A percentile compares a stretch with the other conserved stretches of the same genome.
Conservation (phyloP, 2,797 vertebrate species). For the Anolis apletophallus region DNA sequence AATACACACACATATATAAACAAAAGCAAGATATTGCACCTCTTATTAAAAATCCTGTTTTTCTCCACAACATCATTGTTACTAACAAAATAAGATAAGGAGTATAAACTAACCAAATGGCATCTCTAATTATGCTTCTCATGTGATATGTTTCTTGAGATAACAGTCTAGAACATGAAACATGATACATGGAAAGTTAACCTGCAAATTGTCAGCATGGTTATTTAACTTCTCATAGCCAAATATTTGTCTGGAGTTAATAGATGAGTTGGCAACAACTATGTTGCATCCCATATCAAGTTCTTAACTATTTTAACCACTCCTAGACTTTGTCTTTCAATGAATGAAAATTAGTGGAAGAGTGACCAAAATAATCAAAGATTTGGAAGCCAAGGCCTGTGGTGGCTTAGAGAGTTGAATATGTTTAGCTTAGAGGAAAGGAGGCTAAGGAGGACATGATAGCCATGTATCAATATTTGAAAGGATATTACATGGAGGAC, state of each 20-base stretch:
- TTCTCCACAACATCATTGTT: neutral
- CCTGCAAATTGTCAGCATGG: neutral
- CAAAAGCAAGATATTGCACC: neutral
- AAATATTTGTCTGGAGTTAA: neutral
- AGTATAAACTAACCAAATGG: neutral
- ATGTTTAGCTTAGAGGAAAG: too few relatives aligned
- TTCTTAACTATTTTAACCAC: neutral
- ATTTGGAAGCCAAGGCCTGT: too few relatives aligned
- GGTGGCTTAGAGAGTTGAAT: too few relatives aligned
- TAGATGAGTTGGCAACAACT: neutral
- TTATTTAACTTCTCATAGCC: neutral
- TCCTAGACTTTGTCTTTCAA: neutral
- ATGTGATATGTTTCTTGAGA: neutral
- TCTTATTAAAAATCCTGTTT: fast-evolving
- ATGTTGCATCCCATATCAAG: neutral
- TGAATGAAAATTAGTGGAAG: neutral
- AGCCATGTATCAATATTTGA: too few relatives aligned
- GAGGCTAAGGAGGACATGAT: too few relatives aligned
- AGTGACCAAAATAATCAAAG: too few relatives aligned
- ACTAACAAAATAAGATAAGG: neutral
- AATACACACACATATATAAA: neutral
- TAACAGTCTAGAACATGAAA: neutral
- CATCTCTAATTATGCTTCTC: neutral
- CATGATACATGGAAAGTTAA: neutral
- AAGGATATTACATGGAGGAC: too few relatives aligned